Conservation (phyloP, 2,888 invertebrate genomes). For the Sminthurinus aureus region DNA sequence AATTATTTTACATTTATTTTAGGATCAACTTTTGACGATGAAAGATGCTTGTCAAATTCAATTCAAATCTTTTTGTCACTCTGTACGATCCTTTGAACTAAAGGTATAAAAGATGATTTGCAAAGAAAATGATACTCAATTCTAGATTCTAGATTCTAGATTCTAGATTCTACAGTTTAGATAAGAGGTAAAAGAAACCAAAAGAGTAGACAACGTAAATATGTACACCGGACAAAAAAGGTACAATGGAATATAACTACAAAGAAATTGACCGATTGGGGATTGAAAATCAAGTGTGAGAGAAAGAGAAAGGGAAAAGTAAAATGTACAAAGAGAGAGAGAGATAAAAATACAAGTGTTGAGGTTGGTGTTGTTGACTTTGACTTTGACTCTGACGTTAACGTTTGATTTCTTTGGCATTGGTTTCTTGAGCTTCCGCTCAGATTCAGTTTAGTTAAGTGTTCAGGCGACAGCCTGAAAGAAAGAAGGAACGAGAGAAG, state of each 20-base stretch:
- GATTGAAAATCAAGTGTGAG: conserved; percentile 14
- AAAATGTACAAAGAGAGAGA: conserved; percentile 23
- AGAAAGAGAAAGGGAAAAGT: background rate
- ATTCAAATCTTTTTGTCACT: too few species aligned
- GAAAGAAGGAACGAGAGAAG: conserved; percentile 5
- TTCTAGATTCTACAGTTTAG: too few species aligned
- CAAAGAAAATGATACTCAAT: too few species aligned
- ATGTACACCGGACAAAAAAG: background rate
- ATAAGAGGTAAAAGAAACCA: background rate
- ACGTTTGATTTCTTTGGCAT: too few species aligned
- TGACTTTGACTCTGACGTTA: background rate
- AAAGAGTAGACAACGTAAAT: background rate
- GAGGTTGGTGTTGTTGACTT: background rate
- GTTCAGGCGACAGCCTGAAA: background rate
- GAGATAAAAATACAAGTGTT: conserved; percentile 6
- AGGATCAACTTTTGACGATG: too few species aligned
- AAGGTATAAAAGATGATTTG: too few species aligned
- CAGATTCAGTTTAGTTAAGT: background rate
- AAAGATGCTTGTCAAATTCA: too few species aligned
- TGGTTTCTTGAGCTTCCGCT: too few species aligned
- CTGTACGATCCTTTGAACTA: too few species aligned
- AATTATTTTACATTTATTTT: too few species aligned
- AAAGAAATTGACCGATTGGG: conserved; percentile 27
- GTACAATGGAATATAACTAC: conserved; percentile 14
- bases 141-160: too few species aligned